These are phyloP conservation scores for Smutsia temminckii DNA, from an alignment of 2,797 vertebrate genomes.

Conservation along the genomic window DNA sequence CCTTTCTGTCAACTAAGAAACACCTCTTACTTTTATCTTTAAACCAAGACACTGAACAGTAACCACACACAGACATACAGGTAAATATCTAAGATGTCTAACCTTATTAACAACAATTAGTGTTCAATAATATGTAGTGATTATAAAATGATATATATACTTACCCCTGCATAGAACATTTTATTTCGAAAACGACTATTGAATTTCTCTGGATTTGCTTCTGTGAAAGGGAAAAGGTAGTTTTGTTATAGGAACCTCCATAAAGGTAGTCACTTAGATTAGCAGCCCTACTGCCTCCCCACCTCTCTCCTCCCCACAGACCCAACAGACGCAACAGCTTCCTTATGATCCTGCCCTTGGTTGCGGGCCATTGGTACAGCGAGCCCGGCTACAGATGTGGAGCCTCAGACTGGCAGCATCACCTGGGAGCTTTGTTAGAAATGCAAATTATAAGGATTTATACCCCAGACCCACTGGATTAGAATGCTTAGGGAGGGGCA, in stretches of 20 bases:
- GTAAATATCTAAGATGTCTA: neutral
- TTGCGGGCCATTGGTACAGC: neutral
- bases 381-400: neutral
- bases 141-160: constrained; percentile 73
- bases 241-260: constrained; percentile 14
- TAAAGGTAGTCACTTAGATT: neutral
- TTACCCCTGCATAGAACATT: constrained; percentile 99
- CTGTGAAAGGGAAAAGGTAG: constrained; percentile 85
- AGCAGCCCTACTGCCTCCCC: neutral
- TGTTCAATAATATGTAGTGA: neutral
- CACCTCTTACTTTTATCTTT: neutral
- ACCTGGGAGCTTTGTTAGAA: neutral
- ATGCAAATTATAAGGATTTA: neutral
- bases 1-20: neutral
- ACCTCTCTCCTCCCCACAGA: neutral
- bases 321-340: neutral
- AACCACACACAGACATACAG: neutral
- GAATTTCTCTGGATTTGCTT: constrained; percentile 99
- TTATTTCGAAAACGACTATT: constrained; percentile 99
- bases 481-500: neutral
- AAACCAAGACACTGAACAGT: neutral
- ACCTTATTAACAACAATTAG: neutral
- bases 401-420: neutral
- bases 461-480: neutral
- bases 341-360: neutral